Conservation (phyloP, 1,140 invertebrate genomes). For the Zaprionus lachaisei region DNA sequence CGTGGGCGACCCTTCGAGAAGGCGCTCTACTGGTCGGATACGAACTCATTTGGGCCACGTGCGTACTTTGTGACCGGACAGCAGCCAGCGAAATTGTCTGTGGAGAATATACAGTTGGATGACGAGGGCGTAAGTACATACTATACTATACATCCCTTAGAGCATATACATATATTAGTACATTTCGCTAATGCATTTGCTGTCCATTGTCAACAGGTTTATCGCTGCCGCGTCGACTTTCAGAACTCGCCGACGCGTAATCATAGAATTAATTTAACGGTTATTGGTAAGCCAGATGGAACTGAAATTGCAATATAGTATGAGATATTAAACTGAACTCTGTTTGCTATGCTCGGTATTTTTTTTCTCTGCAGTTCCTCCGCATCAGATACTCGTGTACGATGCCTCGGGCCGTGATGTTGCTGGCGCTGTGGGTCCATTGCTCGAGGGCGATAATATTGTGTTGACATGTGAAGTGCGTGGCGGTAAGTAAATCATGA, state of each 20-base stretch:
- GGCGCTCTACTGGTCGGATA: constrained; percentile 92
- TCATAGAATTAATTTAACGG: constrained; percentile 94
- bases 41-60: constrained; percentile 90
- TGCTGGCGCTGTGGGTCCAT: constrained; percentile 91
- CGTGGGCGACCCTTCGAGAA: constrained; percentile 90
- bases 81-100: constrained; percentile 90
- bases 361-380: constrained; percentile 89
- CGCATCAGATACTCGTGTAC: constrained; percentile 92
- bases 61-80: constrained; percentile 91
- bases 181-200: constrained; percentile 42
- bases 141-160: not conserved
- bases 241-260: constrained; percentile 95
- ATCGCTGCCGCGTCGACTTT: constrained; percentile 95
- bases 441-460: constrained; percentile 92
- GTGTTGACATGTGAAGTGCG: constrained; percentile 94
- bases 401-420: constrained; percentile 92
- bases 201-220: constrained; percentile 85
- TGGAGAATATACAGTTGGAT: constrained; percentile 91
- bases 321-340: constrained; percentile 48
- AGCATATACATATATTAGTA: constrained; percentile 26
- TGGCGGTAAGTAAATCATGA: constrained; percentile 90
- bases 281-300: constrained; percentile 91
- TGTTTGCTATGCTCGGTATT: constrained; percentile 7
- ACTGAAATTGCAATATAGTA: constrained; percentile 46
- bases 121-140: constrained; percentile 89